These are phyloP conservation scores for Leptinotarsa tumamoca DNA, from an alignment of 2,888 invertebrate genomes.

Conservation along the genomic window DNA sequence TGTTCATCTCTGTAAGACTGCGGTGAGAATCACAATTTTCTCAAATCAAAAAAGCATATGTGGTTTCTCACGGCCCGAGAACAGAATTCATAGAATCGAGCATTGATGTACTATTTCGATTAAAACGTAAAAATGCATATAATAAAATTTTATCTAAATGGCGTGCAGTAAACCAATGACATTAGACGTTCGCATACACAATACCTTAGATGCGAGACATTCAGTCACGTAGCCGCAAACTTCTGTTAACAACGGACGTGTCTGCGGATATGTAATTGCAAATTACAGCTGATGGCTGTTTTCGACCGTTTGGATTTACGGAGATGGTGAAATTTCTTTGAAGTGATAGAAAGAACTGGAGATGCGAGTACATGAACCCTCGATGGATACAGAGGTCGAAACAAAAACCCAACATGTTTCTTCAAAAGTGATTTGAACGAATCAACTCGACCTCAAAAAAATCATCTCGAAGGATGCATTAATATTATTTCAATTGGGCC, in stretches of 20 bases:
- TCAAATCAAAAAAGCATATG: background rate
- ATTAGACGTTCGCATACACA: conserved; percentile 48
- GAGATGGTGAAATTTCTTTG: conserved; percentile 15
- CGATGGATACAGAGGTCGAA: background rate
- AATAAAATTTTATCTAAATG: conserved; percentile 45
- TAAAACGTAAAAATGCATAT: conserved; percentile 45
- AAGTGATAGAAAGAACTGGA: background rate
- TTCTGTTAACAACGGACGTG: conserved; percentile 58
- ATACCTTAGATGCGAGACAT: conserved; percentile 48
- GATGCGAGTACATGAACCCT: background rate
- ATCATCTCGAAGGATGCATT: too few species aligned
- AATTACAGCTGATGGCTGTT: conserved; percentile 49
- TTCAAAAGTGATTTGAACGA: background rate
- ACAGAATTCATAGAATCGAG: conserved; percentile 36
- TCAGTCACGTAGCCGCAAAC: conserved; percentile 53
- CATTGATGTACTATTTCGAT: conserved; percentile 49
- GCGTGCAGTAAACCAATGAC: conserved; percentile 49
- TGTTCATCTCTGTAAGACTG: too few species aligned
- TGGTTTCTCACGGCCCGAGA: conserved; percentile 23
- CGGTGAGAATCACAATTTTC: background rate
- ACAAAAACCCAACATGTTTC: background rate
- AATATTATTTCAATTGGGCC: too few species aligned
- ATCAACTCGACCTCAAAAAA: too few species aligned
- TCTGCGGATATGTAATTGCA: conserved; percentile 57
- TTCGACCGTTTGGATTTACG: conserved; percentile 21